Evolutionary conservation across 2,797 vertebrate species (phyloP), one percentile per base, ranked within the genome.

Genomic region (Cheirogaleus major): DNA sequence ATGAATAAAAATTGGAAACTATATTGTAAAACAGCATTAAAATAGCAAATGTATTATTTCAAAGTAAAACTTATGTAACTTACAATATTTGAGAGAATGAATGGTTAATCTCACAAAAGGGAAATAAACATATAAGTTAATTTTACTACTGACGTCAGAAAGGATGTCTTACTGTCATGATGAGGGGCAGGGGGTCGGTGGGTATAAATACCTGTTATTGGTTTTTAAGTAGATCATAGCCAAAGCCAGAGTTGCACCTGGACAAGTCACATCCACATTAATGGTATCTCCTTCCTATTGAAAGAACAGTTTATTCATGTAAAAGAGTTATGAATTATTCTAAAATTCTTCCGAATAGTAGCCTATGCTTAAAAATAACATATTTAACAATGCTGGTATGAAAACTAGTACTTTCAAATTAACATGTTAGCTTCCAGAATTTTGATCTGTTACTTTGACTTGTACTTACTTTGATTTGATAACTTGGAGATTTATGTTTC

Each of bases 181-280:
- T 7, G 18, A 83, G 30, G 7, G 1, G 9, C 7, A 75, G 7
- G 45, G 23, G 4, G 10, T 27, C 9, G 32, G 22, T 13, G 30
- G 52, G 48, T 2, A 38, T 14, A 30, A 76, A 59, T 98, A 99
- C 99, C 99, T 99, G 99, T 99, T 99, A 97, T 99, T 99, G 92
- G 99, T 99, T 98, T 99, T 99, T 45, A 99, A 98, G 98, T 99
- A 99, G 98, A 99, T 99, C 99, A 99, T 99, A 57, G 99, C 99
- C 67, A 99, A 99, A 1, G 99, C 99, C 11, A 99, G 98, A 0
- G 99, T 99, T 72, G 99, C 99, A 22, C 99, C 99, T 0, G 99
- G 99, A 98, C 99, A 99, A 1, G 99, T 99, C 92, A 99, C 99
- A 0, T 99, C 99, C 93, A 99, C 99, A 2, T 99, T 99, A 96